Base-by-base conservation (phyloP, 2,888 invertebrate genomes). In the Harmothoe impar region DNA sequence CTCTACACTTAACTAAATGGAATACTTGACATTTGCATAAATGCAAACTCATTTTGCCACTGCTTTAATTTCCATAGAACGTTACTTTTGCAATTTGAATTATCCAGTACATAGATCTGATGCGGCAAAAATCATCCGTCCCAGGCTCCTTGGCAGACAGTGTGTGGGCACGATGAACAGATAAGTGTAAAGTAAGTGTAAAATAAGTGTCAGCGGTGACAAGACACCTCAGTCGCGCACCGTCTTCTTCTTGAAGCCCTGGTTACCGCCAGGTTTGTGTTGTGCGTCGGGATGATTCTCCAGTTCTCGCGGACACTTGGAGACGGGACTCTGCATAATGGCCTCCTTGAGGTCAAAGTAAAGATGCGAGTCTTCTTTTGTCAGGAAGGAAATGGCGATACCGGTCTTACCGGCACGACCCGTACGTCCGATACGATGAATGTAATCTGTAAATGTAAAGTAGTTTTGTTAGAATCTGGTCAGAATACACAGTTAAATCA, bases 321-420 rank as follows among this genome's bases (percentile, higher is more conserved):
- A 99, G 3, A 98, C 98, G 0, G 99, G 99, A 95, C 98, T 99
- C 23, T 97, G 96, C 91, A 98, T 96, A 23, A 96, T 92, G 89
- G 98, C 97, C 96, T 99, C 98, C 96, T 99, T 99, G 93, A 99
- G 97, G 96, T 99, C 99, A 95, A 99, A 99, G 97, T 99, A 99
- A 90, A 99, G 96, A 25, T 97, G 97, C 31, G 98, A 98, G 96
- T 99, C 99, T 93, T 99, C 99, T 95, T 99, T 99, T 0, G 99
- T 99, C 89, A 98, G 97, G 96, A 99, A 99, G 23, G 98, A 98
- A 92, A 99, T 97, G 29, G 99, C 99, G 93, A 98, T 97, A 96
- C 99, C 99, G 94, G 97, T 98, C 96, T 99, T 99, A 88, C 99
- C 99, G 0, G 99, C 99, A 96, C 99, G 98, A 94, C 99, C 99